Conservation (phyloP, 2,113 vertebrate species). For the Actinemys pallida region DNA sequence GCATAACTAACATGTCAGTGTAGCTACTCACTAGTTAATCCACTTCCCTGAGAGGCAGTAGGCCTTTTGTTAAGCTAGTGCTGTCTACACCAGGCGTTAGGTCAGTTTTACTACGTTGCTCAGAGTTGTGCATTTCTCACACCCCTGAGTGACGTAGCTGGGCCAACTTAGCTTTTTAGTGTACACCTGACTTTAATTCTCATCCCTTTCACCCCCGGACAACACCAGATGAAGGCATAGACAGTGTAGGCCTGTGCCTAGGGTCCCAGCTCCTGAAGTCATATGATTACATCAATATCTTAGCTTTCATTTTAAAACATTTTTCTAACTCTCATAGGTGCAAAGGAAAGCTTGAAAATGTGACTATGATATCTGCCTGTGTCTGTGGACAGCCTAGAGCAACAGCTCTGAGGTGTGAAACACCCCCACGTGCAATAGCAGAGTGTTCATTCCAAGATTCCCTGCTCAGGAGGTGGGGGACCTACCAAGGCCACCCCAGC, state of each 20-base stretch:
- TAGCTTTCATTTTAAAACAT: fast-evolving
- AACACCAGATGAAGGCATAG: not conserved
- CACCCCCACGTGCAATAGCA: fast-evolving
- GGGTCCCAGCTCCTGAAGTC: too few relatives aligned
- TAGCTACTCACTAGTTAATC: too few relatives aligned
- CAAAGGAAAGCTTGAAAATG: not conserved
- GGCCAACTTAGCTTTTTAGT: too few relatives aligned
- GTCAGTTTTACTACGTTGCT: too few relatives aligned
- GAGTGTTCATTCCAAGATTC: fast-evolving
- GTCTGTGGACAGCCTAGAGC: not conserved
- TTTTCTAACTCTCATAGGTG: not conserved
- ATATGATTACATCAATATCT: fast-evolving
- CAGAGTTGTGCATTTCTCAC: too few relatives aligned
- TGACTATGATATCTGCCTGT: not conserved
- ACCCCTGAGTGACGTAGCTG: too few relatives aligned
- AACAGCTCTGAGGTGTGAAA: fast-evolving
- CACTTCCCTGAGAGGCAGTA: too few relatives aligned
- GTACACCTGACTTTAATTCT: not conserved
- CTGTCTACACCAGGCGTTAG: too few relatives aligned
- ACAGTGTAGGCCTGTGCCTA: fast-evolving
- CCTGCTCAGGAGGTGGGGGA: not conserved
- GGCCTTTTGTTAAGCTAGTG: too few relatives aligned
- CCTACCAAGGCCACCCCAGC: not conserved
- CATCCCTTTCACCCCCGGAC: not conserved
- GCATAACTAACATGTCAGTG: too few relatives aligned